Percentiles rank a stretch among this genome's conserved stretches.
phyloP scores from a whole-genome alignment of 2,797 vertebrate species.

The Tangara arthus region DNA sequence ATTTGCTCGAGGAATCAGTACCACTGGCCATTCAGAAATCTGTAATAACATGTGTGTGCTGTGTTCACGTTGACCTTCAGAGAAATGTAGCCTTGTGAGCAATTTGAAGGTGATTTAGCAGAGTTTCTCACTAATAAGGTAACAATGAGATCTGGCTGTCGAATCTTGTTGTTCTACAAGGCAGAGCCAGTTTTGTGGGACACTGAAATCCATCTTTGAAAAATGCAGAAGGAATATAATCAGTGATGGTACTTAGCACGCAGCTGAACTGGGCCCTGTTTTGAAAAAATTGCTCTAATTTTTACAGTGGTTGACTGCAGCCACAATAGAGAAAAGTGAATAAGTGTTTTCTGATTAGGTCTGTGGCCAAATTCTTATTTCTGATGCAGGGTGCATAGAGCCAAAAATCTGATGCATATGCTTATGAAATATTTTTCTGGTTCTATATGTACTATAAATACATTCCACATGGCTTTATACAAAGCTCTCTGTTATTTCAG shows the following conservation, averaged over 20 bases:
- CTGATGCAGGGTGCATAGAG: neutral
- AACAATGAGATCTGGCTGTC: neutral
- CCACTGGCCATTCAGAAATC: neutral
- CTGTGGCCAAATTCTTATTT: slow-evolving; percentile 40
- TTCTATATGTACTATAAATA: slow-evolving; percentile 54
- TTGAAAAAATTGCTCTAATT: neutral
- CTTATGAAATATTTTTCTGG: slow-evolving; percentile 46
- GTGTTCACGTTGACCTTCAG: neutral
- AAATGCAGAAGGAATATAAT: neutral
- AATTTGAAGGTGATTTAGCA: neutral
- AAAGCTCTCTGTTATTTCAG: slow-evolving; percentile 53
- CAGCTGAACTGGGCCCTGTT: neutral
- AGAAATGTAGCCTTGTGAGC: neutral
- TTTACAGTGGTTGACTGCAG: slow-evolving; percentile 2
- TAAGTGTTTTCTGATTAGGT: slow-evolving; percentile 18
- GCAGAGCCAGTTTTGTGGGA: neutral
- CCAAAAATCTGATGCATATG: slow-evolving; percentile 54
- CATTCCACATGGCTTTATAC: slow-evolving; percentile 50
- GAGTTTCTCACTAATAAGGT: neutral
- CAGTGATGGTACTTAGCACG: neutral
- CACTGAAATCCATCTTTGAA: neutral
- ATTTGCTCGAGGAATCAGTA: neutral
- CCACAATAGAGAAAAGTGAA: neutral
- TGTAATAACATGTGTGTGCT: neutral
- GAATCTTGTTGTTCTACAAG: neutral